Evolutionary conservation across 2,113 vertebrate species (phyloP), one percentile per base, ranked within the genome.

Genomic region (Pelvicachromis taeniatus): DNA sequence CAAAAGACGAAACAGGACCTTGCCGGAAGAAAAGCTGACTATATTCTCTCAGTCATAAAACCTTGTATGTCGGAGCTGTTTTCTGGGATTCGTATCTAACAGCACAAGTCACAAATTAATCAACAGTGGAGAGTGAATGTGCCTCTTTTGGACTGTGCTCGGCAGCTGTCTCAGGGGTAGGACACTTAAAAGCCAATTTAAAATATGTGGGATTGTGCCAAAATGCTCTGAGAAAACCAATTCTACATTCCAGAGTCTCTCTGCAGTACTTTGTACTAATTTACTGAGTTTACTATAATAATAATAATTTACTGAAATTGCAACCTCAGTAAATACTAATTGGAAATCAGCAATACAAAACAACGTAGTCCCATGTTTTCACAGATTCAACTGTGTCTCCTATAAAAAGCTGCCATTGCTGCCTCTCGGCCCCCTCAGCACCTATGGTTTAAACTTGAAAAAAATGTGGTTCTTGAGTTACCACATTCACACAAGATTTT

Each of bases 121-220:
- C 77, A 86, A 52, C 55, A 29, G 13, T 58, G 61, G 13, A 77
- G 78, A n/a, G 77, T 2, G 23, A 88, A 48, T 17, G 17, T 40
- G 52, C 2, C 45, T 58, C 52, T 58, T 80, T 40, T 40, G 8
- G 23, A 65, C 14, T 4, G 48, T 29, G 84, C 63, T 58, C 53
- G 58, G 56, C 78, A 40, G 33, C 58, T 1, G 56, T 83, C 81
- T 90, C 88, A 31, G 29, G 42, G 52, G 77, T 31, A 45, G 50
- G 78, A 63, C 40, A 23, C 38, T 83, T 77, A 80, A 87, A 88
- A 73, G 68, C 55, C 42, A 21, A 38, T 81, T 84, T 82, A 11
- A 90, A 88, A 85, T 79, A 19, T 73, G 82, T 19, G 7, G 29
- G 50, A 48, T 54, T 59, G 79, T 50, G 68, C 81, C 77, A 87